These are phyloP conservation scores for Neomicropteryx cornuta DNA, from an alignment of 1,140 invertebrate genomes.

Conservation along the genomic window DNA sequence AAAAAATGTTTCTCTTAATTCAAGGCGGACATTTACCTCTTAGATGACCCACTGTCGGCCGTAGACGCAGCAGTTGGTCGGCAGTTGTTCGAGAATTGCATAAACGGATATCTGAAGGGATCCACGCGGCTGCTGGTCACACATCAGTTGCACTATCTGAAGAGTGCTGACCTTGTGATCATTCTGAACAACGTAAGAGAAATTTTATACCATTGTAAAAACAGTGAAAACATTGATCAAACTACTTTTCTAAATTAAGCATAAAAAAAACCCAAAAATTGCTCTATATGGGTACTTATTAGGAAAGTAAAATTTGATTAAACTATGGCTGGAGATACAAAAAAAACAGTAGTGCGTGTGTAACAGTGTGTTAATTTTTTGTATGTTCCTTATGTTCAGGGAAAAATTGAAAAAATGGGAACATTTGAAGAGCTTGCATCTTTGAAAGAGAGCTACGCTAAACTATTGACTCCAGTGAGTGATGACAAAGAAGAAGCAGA, in stretches of 20 bases:
- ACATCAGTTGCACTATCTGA: constrained; percentile 68
- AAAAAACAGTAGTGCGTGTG: too few species aligned
- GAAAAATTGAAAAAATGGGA: constrained; percentile 39
- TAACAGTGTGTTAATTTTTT: too few species aligned
- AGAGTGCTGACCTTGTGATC: constrained; percentile 48
- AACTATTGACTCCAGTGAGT: constrained; percentile 25
- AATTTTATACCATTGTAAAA: constrained; percentile 60
- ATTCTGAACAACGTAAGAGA: constrained; percentile 46
- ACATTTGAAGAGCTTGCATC: constrained; percentile 37
- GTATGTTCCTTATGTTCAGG: constrained; percentile 17
- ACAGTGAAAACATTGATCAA: constrained; percentile 50
- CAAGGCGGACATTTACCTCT: constrained; percentile 59
- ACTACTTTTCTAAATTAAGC: constrained; percentile 38
- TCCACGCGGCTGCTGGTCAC: constrained; percentile 61
- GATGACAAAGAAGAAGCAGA: constrained; percentile 18
- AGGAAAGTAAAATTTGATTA: too few species aligned
- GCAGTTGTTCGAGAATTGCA: constrained; percentile 49
- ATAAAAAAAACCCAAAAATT: too few species aligned
- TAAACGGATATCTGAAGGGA: constrained; percentile 34
- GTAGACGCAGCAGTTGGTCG: constrained; percentile 54
- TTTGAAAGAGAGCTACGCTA: constrained; percentile 36
- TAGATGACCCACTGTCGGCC: constrained; percentile 69
- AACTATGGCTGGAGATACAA: too few species aligned
- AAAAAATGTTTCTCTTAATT: too few species aligned
- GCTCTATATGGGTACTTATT: too few species aligned